Evolutionary conservation across 2,797 vertebrate species (phyloP).

Genomic region (Neopelma chrysocephalum): DNA sequence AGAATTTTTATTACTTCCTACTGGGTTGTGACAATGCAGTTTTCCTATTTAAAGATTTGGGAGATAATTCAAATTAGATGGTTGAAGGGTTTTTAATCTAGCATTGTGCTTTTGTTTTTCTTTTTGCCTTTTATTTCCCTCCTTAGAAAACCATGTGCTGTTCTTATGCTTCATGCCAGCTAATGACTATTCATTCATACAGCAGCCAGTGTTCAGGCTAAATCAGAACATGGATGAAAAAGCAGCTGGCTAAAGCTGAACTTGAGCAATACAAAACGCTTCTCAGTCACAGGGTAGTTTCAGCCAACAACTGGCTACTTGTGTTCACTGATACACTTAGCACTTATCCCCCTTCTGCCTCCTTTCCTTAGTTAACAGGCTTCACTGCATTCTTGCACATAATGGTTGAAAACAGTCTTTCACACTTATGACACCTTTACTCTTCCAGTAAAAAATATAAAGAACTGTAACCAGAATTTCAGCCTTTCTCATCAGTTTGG

Average conservation of each 20-base stretch:
- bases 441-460: background rate
- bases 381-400: fast-evolving
- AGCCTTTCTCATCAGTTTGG: background rate
- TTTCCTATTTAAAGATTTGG: background rate
- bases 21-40: background rate
- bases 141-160: background rate
- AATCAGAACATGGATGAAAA: background rate
- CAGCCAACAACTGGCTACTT: background rate
- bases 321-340: too few relatives aligned
- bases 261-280: background rate
- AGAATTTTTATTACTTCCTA: background rate
- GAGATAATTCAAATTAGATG: background rate
- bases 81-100: background rate
- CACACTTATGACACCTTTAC: background rate
- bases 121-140: background rate
- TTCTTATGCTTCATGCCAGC: background rate
- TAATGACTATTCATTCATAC: background rate
- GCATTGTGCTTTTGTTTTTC: background rate
- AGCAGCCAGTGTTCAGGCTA: background rate
- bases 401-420: background rate
- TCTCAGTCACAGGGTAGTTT: background rate
- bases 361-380: background rate
- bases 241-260: background rate
- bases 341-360: background rate
- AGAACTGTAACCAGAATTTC: background rate